A percentile compares a stretch with the other conserved stretches of the same genome.
Evolutionary conservation across 2,113 vertebrate genomes (phyloP).

Genomic region (Neopipo cinnamomea): DNA sequence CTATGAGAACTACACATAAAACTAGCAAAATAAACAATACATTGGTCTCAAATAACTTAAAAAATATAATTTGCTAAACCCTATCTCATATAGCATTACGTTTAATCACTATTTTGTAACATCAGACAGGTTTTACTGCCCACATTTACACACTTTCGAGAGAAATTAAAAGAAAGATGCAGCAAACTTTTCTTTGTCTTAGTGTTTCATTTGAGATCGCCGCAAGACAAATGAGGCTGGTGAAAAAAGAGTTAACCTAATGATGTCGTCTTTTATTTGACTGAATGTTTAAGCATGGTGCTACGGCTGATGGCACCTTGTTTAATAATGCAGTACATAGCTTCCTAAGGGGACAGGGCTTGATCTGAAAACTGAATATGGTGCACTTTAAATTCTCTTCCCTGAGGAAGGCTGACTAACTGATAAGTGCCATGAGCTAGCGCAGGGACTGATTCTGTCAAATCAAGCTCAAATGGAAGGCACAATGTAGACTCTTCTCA

Average conservation of each 20-base stretch:
- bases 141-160: neutral
- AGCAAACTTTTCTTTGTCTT: neutral
- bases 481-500: constrained; percentile 78
- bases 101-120: neutral
- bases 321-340: constrained; percentile 81
- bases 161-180: neutral
- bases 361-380: constrained; percentile 82
- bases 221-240: constrained; percentile 19
- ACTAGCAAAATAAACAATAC: neutral
- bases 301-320: constrained; percentile 77
- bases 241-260: constrained; percentile 71
- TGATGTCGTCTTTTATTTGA: constrained; percentile 71
- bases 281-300: constrained; percentile 80
- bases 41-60: neutral
- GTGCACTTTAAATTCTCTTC: constrained; percentile 81
- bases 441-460: constrained; percentile 82
- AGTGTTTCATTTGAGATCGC: neutral
- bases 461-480: constrained; percentile 81
- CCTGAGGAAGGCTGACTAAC: constrained; percentile 80
- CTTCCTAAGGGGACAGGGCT: constrained; percentile 79
- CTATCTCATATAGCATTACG: neutral
- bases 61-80: neutral
- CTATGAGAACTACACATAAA: neutral
- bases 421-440: constrained; percentile 86
- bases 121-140: neutral